A percentile compares a stretch with the other conserved stretches of the same genome.
Conservation (phyloP, 2,797 vertebrate species). For the Schizothorax lantsangensis region DNA sequence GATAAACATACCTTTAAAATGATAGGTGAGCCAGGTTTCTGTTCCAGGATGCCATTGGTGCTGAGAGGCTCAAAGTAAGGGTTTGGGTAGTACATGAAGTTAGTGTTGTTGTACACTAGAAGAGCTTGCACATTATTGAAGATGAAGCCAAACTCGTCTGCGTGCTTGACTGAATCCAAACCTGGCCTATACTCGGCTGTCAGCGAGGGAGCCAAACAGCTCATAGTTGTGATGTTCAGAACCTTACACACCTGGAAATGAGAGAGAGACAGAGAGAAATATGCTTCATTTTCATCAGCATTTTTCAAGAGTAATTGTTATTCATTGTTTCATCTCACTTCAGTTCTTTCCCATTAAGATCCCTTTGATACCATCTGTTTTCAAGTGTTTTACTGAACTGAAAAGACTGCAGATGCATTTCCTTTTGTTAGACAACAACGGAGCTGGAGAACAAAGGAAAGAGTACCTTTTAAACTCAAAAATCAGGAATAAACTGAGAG, state of each 20-base stretch:
- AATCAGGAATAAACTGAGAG: constrained; percentile 15
- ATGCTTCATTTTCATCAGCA: constrained; percentile 36
- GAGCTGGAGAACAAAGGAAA: constrained; percentile 28
- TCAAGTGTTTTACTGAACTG: constrained; percentile 36
- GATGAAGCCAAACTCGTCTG: constrained; percentile 96
- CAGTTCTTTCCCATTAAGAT: constrained; percentile 41
- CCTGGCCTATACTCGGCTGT: constrained; percentile 84
- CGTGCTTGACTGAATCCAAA: constrained; percentile 88
- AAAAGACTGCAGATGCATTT: constrained; percentile 39
- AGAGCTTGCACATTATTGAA: constrained; percentile 97
- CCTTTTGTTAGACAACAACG: constrained; percentile 37
- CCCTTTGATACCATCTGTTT: constrained; percentile 45
- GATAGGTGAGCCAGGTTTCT: constrained; percentile 96
- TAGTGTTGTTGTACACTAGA: constrained; percentile 95
- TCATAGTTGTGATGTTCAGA: constrained; percentile 89
- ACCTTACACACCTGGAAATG: constrained; percentile 87
- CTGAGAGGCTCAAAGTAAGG: constrained; percentile 95
- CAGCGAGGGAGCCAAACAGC: constrained; percentile 90
- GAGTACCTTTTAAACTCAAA: constrained; percentile 12
- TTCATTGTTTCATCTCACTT: constrained; percentile 48
- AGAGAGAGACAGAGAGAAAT: constrained; percentile 2
- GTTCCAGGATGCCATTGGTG: constrained; percentile 88
- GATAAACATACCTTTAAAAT: constrained; percentile 90
- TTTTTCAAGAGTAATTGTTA: constrained; percentile 42
- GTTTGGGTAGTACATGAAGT: constrained; percentile 96